These are phyloP conservation scores for Notarius quadriscutis DNA, from an alignment of 2,113 vertebrate species.

Conservation along the genomic window DNA sequence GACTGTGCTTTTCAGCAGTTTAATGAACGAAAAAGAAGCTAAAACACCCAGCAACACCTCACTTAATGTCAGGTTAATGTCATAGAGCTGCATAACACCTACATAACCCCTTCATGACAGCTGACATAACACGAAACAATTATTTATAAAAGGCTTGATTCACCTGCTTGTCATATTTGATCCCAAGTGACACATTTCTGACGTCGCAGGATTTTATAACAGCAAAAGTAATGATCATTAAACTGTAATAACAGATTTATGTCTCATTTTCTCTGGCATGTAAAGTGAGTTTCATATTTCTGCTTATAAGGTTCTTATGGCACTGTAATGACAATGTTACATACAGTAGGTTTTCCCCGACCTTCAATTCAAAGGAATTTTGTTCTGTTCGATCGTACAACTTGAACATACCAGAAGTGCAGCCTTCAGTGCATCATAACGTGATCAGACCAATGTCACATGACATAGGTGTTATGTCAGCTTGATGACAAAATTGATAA, in stretches of 20 bases:
- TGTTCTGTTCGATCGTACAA: not conserved
- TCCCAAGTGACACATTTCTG: not conserved
- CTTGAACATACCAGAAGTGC: not conserved
- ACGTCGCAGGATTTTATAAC: not conserved
- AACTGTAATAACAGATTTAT: not conserved
- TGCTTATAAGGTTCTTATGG: not conserved
- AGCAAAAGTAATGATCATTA: not conserved
- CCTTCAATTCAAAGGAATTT: not conserved
- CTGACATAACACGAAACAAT: not conserved
- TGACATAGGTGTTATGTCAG: not conserved
- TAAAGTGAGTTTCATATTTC: not conserved
- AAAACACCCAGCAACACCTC: not conserved
- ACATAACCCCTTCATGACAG: not conserved
- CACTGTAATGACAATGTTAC: not conserved
- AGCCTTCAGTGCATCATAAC: not conserved
- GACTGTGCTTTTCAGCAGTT: conserved; percentile 1
- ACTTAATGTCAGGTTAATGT: not conserved
- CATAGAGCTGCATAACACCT: not conserved
- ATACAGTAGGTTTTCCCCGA: not conserved
- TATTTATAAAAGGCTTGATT: not conserved
- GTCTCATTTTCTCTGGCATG: not conserved
- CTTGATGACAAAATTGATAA: not conserved
- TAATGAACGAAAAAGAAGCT: not conserved
- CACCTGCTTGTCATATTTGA: not conserved
- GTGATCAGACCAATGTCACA: not conserved